phyloP scores from a whole-genome alignment of 2,113 vertebrate species.

The Brienomyrus longianalis region DNA sequence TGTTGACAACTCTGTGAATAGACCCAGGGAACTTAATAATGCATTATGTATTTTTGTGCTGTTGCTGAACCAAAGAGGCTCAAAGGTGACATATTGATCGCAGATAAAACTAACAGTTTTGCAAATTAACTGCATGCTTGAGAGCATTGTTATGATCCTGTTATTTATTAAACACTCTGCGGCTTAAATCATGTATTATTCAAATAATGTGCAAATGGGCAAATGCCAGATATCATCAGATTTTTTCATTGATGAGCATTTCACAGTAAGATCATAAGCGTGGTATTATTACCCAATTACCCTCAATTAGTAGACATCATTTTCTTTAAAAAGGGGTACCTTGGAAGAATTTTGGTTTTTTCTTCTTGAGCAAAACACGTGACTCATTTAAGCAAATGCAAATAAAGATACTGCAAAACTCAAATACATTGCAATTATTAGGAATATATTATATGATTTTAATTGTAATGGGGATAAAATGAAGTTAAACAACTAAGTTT shows the following conservation, averaged over 20 bases:
- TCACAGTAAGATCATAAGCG: not conserved
- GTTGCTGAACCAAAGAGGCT: not conserved
- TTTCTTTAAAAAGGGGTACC: not conserved
- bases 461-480: not conserved
- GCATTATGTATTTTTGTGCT: slow-evolving; percentile 7
- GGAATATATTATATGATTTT: not conserved
- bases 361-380: not conserved
- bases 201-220: not conserved
- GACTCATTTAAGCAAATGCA: not conserved
- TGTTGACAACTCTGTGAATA: not conserved
- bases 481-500: not conserved
- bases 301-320: not conserved
- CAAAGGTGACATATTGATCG: not conserved
- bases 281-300: not conserved
- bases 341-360: not conserved
- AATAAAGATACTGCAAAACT: not conserved
- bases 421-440: not conserved
- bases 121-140: not conserved
- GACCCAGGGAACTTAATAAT: not conserved
- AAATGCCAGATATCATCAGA: not conserved
- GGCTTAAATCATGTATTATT: not conserved
- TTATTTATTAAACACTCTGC: not conserved
- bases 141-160: not conserved
- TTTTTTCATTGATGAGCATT: not conserved
- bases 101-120: not conserved